Conservation (phyloP, 2,888 invertebrate genomes). For the Glyphotaelius pellucidus region DNA sequence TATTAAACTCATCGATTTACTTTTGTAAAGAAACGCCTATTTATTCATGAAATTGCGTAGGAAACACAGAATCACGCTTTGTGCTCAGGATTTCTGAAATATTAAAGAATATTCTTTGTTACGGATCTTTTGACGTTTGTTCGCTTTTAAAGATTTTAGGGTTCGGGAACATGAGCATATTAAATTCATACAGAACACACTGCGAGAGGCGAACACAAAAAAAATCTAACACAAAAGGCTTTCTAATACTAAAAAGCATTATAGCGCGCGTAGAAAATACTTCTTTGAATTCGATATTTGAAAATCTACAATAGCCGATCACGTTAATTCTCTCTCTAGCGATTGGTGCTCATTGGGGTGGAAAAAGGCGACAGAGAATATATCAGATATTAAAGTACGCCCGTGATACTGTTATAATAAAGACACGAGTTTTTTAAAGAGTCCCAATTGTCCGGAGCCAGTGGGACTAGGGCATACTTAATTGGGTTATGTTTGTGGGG, state of each 20-base stretch:
- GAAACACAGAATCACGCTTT: constrained; percentile 18
- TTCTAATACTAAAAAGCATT: constrained; percentile 27
- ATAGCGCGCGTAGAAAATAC: constrained; percentile 54
- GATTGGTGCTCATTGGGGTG: constrained; percentile 41
- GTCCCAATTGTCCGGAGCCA: too few species aligned
- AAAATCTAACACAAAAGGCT: constrained; percentile 23
- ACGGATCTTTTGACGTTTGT: constrained; percentile 19
- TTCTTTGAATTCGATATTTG: constrained; percentile 61
- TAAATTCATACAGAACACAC: constrained; percentile 56
- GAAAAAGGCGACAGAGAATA: constrained; percentile 36
- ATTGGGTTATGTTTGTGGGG: too few species aligned
- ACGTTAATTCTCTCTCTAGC: constrained; percentile 46
- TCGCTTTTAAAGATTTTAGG: constrained; percentile 22
- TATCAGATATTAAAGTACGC: background rate
- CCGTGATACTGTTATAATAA: background rate
- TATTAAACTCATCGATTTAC: background rate
- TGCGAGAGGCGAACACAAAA: constrained; percentile 10
- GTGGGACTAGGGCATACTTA: too few species aligned
- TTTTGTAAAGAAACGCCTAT: constrained; percentile 19
- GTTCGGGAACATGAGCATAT: constrained; percentile 45
- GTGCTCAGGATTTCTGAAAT: background rate
- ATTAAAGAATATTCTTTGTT: constrained; percentile 24
- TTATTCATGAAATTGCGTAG: constrained; percentile 27
- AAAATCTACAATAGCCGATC: constrained; percentile 62
- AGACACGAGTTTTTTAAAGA: too few species aligned